Evolutionary conservation across 2,888 invertebrate species (phyloP).

Genomic region (Boloria selene): DNA sequence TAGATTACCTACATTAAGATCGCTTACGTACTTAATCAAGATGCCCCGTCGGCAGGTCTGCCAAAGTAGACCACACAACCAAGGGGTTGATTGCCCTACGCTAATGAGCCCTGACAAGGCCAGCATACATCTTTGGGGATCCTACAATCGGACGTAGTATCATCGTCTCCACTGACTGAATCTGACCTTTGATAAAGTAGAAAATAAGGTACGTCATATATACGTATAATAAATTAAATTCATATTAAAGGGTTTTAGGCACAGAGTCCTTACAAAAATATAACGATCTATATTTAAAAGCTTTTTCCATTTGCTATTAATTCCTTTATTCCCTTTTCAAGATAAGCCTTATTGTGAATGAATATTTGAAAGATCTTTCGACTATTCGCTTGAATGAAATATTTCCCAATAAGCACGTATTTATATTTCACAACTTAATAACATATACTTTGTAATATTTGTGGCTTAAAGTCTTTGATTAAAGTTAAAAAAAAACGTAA

Average conservation of each 20-base stretch:
- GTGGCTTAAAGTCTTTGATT: not conserved
- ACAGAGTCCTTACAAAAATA: conserved; percentile 20
- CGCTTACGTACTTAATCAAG: too few species aligned
- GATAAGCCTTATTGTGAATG: conserved; percentile 27
- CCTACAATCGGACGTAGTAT: too few species aligned
- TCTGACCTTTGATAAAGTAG: too few species aligned
- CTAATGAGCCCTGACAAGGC: too few species aligned
- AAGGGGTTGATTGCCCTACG: too few species aligned
- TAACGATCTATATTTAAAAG: conserved; percentile 27
- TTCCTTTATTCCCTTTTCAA: conserved; percentile 28
- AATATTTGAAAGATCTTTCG: conserved; percentile 26
- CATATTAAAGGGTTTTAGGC: not conserved
- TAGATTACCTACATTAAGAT: too few species aligned
- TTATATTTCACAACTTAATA: not conserved
- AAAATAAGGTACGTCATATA: too few species aligned
- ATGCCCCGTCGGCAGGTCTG: too few species aligned
- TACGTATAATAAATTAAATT: conserved; percentile 9
- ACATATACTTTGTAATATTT: not conserved
- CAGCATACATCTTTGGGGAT: too few species aligned
- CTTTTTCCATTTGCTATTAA: conserved; percentile 23
- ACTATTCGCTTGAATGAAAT: conserved; percentile 17
- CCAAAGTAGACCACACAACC: too few species aligned
- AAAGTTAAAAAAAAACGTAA: too few species aligned
- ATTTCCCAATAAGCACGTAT: conserved; percentile 19
- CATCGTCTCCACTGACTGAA: too few species aligned